Evolutionary conservation across 2,113 vertebrate species (phyloP).

Genomic region (Ariopsis seemanni): DNA sequence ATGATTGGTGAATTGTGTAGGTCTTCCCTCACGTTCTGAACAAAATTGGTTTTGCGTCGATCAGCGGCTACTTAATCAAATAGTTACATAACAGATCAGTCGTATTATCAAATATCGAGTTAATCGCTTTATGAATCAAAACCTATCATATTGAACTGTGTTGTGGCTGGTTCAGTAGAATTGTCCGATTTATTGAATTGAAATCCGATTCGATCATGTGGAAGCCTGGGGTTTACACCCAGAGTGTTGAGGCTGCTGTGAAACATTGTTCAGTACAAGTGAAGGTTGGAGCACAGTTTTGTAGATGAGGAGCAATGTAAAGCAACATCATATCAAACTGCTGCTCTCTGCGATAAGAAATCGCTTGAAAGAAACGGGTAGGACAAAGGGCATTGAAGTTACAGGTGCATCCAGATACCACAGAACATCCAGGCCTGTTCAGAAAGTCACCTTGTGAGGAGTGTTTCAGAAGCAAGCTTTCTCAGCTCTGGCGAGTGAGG

Average conservation of each 20-base stretch:
- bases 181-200: neutral
- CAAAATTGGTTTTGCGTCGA: neutral
- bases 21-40: neutral
- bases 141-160: neutral
- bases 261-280: constrained; percentile 34
- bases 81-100: no score
- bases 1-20: neutral
- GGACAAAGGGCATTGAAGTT: constrained; percentile 24
- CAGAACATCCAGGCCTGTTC: constrained; percentile 20
- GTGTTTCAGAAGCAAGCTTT: neutral
- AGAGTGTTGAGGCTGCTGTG: constrained; percentile 29
- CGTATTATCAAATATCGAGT: no score
- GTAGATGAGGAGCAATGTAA: constrained; percentile 27
- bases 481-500: neutral
- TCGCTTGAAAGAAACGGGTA: constrained; percentile 26
- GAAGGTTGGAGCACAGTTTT: constrained; percentile 49
- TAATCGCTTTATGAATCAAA: neutral
- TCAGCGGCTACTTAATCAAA: neutral
- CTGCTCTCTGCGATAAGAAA: constrained; percentile 52
- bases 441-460: constrained; percentile 41
- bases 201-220: neutral
- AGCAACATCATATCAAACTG: constrained; percentile 42
- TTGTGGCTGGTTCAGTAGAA: neutral
- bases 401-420: constrained; percentile 50
- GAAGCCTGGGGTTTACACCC: neutral